A percentile compares a stretch with the other conserved stretches of the same genome.
Evolutionary conservation across 2,888 invertebrate genomes (phyloP).

Genomic region (Formica aserva): DNA sequence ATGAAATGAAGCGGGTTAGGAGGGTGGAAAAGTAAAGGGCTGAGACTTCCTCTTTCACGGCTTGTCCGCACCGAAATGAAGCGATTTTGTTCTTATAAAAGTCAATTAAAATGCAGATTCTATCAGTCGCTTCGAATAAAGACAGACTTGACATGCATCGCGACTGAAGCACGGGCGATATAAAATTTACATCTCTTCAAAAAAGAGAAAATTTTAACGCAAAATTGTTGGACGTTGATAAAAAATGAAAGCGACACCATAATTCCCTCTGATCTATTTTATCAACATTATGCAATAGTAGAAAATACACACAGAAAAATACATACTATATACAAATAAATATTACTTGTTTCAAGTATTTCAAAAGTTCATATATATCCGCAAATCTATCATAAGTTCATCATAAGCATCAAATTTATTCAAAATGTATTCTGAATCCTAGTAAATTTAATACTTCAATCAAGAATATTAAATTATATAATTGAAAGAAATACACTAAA

Average conservation of each 20-base stretch:
- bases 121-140: constrained; percentile 60
- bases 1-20: constrained; percentile 22
- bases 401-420: too few species aligned
- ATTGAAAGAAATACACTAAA: too few species aligned
- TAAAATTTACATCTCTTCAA: constrained; percentile 25
- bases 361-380: too few species aligned
- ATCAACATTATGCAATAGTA: neutral
- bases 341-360: too few species aligned
- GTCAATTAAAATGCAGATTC: constrained; percentile 80
- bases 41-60: constrained; percentile 37
- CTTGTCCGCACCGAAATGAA: constrained; percentile 45
- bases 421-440: too few species aligned
- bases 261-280: constrained; percentile 6
- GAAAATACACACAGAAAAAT: neutral
- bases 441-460: too few species aligned
- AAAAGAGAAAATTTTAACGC: constrained; percentile 27
- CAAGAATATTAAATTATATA: too few species aligned
- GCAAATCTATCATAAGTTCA: too few species aligned
- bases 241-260: neutral
- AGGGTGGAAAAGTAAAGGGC: constrained; percentile 17
- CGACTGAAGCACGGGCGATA: constrained; percentile 13
- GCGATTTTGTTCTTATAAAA: constrained; percentile 65
- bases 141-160: constrained; percentile 11
- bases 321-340: too few species aligned
- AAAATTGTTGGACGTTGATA: constrained; percentile 1